phyloP scores from a whole-genome alignment of 2,797 vertebrate species.

The Mormyrus hasselquistii region DNA sequence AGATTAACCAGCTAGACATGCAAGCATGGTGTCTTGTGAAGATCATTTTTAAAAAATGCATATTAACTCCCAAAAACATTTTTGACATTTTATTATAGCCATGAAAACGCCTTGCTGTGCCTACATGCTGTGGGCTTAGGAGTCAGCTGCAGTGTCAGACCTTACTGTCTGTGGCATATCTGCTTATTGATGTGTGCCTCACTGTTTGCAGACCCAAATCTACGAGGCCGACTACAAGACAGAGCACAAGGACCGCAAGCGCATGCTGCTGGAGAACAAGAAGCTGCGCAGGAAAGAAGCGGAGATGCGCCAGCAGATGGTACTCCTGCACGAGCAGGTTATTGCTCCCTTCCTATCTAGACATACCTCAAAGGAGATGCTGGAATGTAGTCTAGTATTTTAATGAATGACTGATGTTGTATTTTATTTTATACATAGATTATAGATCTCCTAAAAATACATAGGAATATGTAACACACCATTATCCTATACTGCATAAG shows the following conservation, averaged over 20 bases:
- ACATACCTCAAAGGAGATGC: neutral
- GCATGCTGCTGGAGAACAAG: slow-evolving; percentile 65
- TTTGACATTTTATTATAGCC: neutral
- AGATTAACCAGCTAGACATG: neutral
- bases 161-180: neutral
- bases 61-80: neutral
- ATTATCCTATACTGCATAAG: neutral
- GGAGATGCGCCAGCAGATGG: slow-evolving; percentile 69
- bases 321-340: slow-evolving; percentile 68
- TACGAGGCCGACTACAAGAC: slow-evolving; percentile 67
- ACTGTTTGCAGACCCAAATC: slow-evolving; percentile 57
- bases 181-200: neutral
- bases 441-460: neutral
- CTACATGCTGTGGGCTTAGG: too few relatives aligned
- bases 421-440: neutral
- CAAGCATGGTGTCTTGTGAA: neutral
- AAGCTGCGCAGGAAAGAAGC: slow-evolving; percentile 61
- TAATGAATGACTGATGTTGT: neutral
- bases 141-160: neutral
- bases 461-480: neutral
- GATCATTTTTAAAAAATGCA: neutral
- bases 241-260: slow-evolving; percentile 64
- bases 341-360: neutral
- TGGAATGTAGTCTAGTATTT: neutral
- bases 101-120: neutral